Evolutionary conservation across 2,888 invertebrate genomes (phyloP).

Genomic region (Lingula anatina): DNA sequence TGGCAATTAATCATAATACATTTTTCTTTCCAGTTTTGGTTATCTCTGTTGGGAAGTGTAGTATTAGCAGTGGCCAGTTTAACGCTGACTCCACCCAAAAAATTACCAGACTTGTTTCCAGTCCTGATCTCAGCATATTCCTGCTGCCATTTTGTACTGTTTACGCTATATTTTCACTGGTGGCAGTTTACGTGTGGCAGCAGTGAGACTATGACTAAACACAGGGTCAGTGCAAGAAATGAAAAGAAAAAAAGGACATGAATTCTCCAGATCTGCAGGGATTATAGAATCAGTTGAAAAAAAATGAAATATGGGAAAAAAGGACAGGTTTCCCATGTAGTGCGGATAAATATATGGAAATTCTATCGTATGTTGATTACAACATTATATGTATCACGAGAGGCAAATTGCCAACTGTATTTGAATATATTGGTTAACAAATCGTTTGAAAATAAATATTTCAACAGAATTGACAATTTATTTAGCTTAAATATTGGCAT

Average conservation of each 20-base stretch:
- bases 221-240: neutral
- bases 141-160: slow-evolving; percentile 71
- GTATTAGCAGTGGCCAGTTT: slow-evolving; percentile 60
- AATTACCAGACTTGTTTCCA: slow-evolving; percentile 77
- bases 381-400: too few relatives aligned
- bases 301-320: too few relatives aligned
- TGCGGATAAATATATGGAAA: too few relatives aligned
- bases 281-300: too few relatives aligned
- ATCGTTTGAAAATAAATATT: too few relatives aligned
- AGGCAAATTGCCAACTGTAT: too few relatives aligned
- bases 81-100: slow-evolving; percentile 63
- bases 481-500: too few relatives aligned
- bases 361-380: too few relatives aligned
- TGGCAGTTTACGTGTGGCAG: slow-evolving; percentile 21
- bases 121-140: slow-evolving; percentile 76
- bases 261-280: neutral
- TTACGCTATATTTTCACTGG: slow-evolving; percentile 44
- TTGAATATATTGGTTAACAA: too few relatives aligned
- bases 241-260: neutral
- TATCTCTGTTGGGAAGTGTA: slow-evolving; percentile 63
- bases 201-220: neutral
- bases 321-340: too few relatives aligned
- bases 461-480: too few relatives aligned
- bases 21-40: slow-evolving; percentile 30
- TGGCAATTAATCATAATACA: too few relatives aligned